These are phyloP conservation scores for Lampropteryx suffumata DNA, from an alignment of 2,888 invertebrate species.

Conservation along the genomic window DNA sequence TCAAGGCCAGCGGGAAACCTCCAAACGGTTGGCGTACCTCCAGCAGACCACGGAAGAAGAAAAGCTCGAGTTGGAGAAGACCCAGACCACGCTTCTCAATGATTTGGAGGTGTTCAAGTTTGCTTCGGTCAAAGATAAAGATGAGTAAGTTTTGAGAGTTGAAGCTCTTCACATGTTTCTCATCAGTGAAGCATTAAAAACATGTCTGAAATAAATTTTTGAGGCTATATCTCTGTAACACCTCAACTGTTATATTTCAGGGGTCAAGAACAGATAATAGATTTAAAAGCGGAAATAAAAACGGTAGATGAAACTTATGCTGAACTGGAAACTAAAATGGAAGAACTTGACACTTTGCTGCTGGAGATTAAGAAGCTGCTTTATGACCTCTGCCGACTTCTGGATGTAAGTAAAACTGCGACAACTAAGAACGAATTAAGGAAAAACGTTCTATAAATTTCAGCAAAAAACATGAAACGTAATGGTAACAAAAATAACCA, in stretches of 20 bases:
- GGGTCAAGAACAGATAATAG: slow-evolving; percentile 87
- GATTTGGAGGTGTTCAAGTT: slow-evolving; percentile 91
- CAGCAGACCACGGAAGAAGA: slow-evolving; percentile 88
- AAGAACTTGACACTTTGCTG: slow-evolving; percentile 65
- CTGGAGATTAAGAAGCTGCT: slow-evolving; percentile 71
- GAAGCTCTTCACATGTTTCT: too few relatives aligned
- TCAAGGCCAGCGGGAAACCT: slow-evolving; percentile 88
- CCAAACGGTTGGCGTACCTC: slow-evolving; percentile 86
- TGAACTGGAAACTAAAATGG: slow-evolving; percentile 57
- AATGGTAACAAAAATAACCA: too few relatives aligned
- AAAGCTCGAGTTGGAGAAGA: slow-evolving; percentile 86
- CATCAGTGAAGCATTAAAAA: too few relatives aligned
- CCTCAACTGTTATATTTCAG: slow-evolving; percentile 61
- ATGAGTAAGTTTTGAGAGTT: slow-evolving; percentile 83
- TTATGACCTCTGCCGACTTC: slow-evolving; percentile 69
- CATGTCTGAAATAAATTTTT: too few relatives aligned
- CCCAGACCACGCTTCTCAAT: slow-evolving; percentile 84
- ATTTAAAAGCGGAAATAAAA: slow-evolving; percentile 83
- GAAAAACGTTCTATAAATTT: too few relatives aligned
- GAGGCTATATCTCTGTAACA: too few relatives aligned
- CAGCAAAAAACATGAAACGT: too few relatives aligned
- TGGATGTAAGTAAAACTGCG: slow-evolving; percentile 63
- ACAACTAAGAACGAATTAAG: too few relatives aligned
- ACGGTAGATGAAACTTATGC: slow-evolving; percentile 62
- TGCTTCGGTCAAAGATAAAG: slow-evolving; percentile 90